Evolutionary conservation across 2,888 invertebrate species (phyloP).

Genomic region (Pollenia amentaria): DNA sequence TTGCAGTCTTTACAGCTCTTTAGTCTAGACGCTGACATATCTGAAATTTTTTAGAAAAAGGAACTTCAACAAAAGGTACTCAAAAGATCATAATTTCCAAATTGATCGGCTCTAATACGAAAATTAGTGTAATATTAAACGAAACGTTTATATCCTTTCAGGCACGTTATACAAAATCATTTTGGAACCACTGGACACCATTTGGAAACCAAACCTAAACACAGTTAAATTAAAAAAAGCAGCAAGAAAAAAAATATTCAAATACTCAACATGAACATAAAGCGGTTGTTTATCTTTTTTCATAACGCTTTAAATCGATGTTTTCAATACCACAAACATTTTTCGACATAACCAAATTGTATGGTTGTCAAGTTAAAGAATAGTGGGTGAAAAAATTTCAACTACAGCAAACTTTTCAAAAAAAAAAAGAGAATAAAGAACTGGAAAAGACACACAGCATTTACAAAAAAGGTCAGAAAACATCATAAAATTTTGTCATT

Average conservation of each 20-base stretch:
- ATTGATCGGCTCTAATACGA: too few relatives aligned
- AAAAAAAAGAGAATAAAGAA: neutral
- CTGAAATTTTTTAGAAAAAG: too few relatives aligned
- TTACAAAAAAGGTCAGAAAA: too few relatives aligned
- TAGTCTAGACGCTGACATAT: too few relatives aligned
- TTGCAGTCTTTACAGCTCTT: too few relatives aligned
- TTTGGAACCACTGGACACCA: neutral
- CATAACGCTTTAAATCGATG: slow-evolving; percentile 6
- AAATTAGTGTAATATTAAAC: too few relatives aligned
- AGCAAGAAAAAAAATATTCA: neutral
- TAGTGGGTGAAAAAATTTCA: neutral
- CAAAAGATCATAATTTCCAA: too few relatives aligned
- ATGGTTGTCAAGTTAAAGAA: neutral
- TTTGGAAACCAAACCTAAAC: too few relatives aligned
- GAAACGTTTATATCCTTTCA: too few relatives aligned
- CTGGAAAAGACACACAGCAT: too few relatives aligned
- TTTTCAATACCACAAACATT: slow-evolving; percentile 50
- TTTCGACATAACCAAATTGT: slow-evolving; percentile 46
- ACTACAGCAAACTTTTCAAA: neutral
- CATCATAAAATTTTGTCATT: neutral
- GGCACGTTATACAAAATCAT: neutral
- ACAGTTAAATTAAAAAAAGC: too few relatives aligned
- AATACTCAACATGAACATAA: neutral
- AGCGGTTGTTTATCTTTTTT: neutral
- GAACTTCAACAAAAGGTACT: too few relatives aligned